Conservation (phyloP, 1,140 invertebrate species). For the Aphelinus atriplicis region DNA sequence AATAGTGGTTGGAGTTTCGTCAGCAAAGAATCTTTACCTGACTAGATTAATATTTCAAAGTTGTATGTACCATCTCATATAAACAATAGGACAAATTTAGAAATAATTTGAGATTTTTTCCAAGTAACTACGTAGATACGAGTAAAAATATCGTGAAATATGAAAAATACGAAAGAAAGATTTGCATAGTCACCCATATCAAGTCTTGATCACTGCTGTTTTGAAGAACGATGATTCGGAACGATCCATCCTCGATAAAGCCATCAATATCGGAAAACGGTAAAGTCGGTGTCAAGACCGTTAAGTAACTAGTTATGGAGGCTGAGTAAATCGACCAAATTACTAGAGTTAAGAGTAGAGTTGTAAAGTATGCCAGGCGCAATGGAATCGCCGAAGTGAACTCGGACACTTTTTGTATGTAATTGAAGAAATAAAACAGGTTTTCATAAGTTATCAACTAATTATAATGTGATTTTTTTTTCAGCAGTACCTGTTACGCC, state of each 20-base stretch:
- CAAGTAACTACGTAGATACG: too few species aligned
- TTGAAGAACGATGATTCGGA: slow-evolving; percentile 44
- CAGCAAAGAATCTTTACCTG: neutral
- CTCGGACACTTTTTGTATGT: slow-evolving; percentile 8
- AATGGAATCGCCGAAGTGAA: slow-evolving; percentile 22
- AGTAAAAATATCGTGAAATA: too few species aligned
- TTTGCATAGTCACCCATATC: slow-evolving; percentile 35
- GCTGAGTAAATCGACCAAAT: slow-evolving; percentile 43
- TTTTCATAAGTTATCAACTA: too few species aligned
- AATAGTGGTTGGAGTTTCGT: neutral
- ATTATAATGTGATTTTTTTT: too few species aligned
- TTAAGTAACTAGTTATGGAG: slow-evolving; percentile 49
- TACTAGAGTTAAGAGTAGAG: slow-evolving; percentile 34
- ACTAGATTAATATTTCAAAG: too few species aligned
- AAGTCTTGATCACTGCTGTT: slow-evolving; percentile 46
- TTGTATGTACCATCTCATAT: too few species aligned
- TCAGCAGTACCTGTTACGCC: slow-evolving; percentile 44
- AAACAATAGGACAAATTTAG: too few species aligned
- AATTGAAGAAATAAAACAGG: too few species aligned
- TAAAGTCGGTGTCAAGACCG: slow-evolving; percentile 33
- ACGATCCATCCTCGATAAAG: slow-evolving; percentile 46
- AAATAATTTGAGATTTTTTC: too few species aligned
- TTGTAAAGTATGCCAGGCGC: slow-evolving; percentile 35
- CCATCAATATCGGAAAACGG: slow-evolving; percentile 47
- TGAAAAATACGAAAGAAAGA: too few species aligned